These are phyloP conservation scores for Halcyon senegalensis DNA, from an alignment of 2,113 vertebrate genomes.

Conservation along the genomic window DNA sequence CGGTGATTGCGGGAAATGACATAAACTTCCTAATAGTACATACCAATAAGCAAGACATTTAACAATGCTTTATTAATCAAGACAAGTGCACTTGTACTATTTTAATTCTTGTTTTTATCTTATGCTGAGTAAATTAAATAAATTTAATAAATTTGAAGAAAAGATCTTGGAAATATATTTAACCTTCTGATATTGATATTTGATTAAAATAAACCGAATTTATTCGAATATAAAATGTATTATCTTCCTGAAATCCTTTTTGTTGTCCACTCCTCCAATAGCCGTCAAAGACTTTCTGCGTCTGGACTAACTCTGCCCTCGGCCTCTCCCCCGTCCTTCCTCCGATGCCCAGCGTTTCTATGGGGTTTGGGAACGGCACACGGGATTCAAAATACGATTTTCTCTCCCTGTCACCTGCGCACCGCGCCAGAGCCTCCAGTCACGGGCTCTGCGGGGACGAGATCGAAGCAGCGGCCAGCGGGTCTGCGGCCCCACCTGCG, in stretches of 20 bases:
- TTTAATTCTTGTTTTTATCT: slow-evolving; percentile 46
- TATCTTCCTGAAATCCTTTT: not conserved
- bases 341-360: not conserved
- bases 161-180: slow-evolving; percentile 71
- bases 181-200: slow-evolving; percentile 55
- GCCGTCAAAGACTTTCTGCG: not conserved
- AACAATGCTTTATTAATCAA: slow-evolving; percentile 76
- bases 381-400: not conserved
- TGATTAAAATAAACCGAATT: slow-evolving; percentile 71
- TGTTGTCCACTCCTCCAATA: not conserved
- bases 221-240: slow-evolving; percentile 38
- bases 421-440: not conserved
- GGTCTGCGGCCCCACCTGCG: too few species aligned
- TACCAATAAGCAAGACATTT: slow-evolving; percentile 56
- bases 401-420: not conserved
- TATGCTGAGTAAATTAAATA: slow-evolving; percentile 76
- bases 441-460: not conserved
- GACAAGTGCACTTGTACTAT: slow-evolving; percentile 78
- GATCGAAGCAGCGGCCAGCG: not conserved
- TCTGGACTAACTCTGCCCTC: not conserved
- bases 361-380: accelerated
- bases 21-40: slow-evolving; percentile 72
- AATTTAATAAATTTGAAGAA: slow-evolving; percentile 63
- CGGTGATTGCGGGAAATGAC: slow-evolving; percentile 67
- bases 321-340: not conserved